Percentiles rank a stretch among this genome's conserved stretches.
These are phyloP conservation scores for Casuarius casuarius DNA, from an alignment of 2,113 vertebrate species.

Conservation along the genomic window DNA sequence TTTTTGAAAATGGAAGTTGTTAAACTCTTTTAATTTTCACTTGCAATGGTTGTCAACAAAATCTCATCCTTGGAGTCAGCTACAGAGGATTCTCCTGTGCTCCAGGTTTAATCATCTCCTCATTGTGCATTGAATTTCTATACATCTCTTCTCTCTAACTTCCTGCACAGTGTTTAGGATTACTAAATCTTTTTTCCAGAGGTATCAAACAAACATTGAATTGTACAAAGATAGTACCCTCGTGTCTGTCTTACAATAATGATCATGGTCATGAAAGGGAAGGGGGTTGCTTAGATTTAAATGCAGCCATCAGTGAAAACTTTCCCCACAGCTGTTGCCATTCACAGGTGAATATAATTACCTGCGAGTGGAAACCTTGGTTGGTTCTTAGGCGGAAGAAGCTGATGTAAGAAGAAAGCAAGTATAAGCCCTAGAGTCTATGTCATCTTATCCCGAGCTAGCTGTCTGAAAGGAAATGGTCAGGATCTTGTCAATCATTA, in stretches of 20 bases:
- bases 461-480: constrained; percentile 57
- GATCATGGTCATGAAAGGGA: neutral
- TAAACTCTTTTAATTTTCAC: constrained; percentile 27
- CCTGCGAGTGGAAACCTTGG: neutral
- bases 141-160: neutral
- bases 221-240: neutral
- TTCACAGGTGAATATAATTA: neutral
- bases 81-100: neutral
- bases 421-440: neutral
- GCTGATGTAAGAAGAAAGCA: neutral
- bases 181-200: neutral
- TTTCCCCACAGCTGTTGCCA: neutral
- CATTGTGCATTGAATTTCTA: neutral
- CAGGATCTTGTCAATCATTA: constrained; percentile 41
- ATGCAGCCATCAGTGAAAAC: neutral
- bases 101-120: constrained; percentile 2
- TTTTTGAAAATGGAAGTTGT: constrained; percentile 17
- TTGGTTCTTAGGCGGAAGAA: constrained; percentile 5
- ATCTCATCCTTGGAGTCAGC: constrained; percentile 1
- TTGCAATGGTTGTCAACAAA: constrained; percentile 4
- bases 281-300: neutral
- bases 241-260: neutral
- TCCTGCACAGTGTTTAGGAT: neutral
- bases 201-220: neutral
- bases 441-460: neutral